Conservation (phyloP, 2,888 invertebrate genomes). For the Sycophila texana region DNA sequence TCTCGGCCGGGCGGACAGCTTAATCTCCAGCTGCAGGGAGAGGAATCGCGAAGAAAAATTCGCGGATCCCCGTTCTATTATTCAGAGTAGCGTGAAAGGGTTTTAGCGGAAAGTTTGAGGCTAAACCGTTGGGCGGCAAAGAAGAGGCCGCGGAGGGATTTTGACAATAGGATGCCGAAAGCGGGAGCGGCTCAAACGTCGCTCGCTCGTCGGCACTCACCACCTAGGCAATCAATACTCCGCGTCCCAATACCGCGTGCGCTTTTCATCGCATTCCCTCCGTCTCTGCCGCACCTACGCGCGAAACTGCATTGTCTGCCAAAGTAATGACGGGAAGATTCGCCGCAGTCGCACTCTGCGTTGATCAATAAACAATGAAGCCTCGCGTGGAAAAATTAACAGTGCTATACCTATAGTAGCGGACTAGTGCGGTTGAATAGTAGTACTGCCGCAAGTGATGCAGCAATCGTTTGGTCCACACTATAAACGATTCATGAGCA, state of each 20-base stretch:
- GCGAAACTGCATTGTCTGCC: neutral
- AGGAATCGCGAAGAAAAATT: neutral
- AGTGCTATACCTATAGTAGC: too few species aligned
- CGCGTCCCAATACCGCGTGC: constrained; percentile 19
- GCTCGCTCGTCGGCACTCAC: neutral
- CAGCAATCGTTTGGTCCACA: too few species aligned
- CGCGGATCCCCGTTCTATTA: constrained; percentile 11
- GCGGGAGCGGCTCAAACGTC: constrained; percentile 25
- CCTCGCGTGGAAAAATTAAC: too few species aligned
- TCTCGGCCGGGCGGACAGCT: neutral
- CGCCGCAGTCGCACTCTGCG: neutral
- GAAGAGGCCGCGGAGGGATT: neutral
- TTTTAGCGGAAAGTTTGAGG: neutral
- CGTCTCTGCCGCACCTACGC: neutral
- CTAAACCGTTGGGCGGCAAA: neutral
- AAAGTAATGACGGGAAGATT: constrained; percentile 7
- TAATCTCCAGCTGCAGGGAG: too few species aligned
- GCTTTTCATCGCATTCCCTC: constrained; percentile 14
- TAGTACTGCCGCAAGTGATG: too few species aligned
- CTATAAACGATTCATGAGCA: too few species aligned
- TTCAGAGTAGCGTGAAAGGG: constrained; percentile 11
- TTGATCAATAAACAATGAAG: too few species aligned
- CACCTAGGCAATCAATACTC: constrained; percentile 19
- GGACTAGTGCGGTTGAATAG: too few species aligned
- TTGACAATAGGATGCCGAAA: constrained; percentile 7